Percentiles rank a stretch among this genome's conserved stretches.
These are phyloP conservation scores for Oryzias woworae DNA, from an alignment of 2,113 vertebrate genomes.

Conservation along the genomic window DNA sequence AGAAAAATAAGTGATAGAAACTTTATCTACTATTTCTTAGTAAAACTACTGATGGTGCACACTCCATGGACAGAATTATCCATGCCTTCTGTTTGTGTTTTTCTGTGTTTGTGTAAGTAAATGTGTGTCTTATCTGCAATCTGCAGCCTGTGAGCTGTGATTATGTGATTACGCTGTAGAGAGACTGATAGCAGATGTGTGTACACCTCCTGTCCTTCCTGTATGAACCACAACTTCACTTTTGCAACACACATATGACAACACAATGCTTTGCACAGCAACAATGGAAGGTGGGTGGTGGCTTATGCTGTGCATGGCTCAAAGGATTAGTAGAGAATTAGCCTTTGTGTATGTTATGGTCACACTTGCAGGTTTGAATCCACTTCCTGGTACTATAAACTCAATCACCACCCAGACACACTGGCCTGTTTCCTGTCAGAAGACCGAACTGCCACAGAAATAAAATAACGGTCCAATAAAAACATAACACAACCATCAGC, in stretches of 20 bases:
- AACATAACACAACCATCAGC: conserved; percentile 1
- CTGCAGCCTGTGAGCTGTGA: conserved; percentile 61
- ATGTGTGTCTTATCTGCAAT: conserved; percentile 59
- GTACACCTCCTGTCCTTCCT: conserved; percentile 31
- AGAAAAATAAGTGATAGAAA: conserved; percentile 31
- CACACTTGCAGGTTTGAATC: conserved; percentile 52
- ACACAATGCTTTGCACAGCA: conserved; percentile 32
- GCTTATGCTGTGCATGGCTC: conserved; percentile 37
- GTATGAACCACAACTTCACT: conserved; percentile 63
- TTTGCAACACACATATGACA: conserved; percentile 39
- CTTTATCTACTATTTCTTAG: conserved; percentile 38
- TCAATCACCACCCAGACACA: conserved; percentile 37
- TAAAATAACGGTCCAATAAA: conserved; percentile 20
- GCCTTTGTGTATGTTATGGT: conserved; percentile 59
- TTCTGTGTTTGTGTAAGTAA: conserved; percentile 21
- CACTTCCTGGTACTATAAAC: conserved; percentile 10
- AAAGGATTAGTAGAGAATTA: conserved; percentile 55
- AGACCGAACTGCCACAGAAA: conserved; percentile 36
- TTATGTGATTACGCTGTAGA: conserved; percentile 58
- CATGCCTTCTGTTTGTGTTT: conserved; percentile 47
- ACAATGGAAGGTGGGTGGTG: conserved; percentile 42
- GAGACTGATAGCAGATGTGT: conserved; percentile 51
- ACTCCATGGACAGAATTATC: conserved; percentile 54
- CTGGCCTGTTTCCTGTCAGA: conserved; percentile 29
- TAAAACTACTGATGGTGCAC: conserved; percentile 38